A percentile compares a stretch with the other conserved stretches of the same genome.
These are phyloP conservation scores for Clinocottus analis DNA, from an alignment of 2,113 vertebrate species.

Conservation along the genomic window DNA sequence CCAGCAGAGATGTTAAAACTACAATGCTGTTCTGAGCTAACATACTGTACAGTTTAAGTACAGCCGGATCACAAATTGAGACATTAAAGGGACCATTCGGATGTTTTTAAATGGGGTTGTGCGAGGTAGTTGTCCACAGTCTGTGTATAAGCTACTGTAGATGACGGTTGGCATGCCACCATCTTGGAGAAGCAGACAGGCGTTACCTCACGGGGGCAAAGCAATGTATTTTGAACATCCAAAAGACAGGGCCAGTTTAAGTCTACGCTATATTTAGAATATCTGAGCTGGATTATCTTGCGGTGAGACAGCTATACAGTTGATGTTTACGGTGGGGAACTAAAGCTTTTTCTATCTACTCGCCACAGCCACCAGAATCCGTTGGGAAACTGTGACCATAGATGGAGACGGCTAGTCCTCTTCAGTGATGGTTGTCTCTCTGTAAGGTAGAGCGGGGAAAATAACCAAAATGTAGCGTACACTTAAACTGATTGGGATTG, in stretches of 20 bases:
- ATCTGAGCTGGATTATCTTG: neutral
- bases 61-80: neutral
- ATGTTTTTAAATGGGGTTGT: neutral
- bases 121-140: neutral
- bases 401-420: neutral
- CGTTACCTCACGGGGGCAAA: neutral
- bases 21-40: neutral
- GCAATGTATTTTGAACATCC: neutral
- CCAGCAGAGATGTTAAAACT: slow-evolving; percentile 31
- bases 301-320: neutral
- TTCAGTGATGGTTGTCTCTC: too few species aligned
- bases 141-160: neutral
- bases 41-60: slow-evolving; percentile 15
- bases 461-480: too few species aligned
- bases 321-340: neutral
- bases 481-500: too few species aligned
- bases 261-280: neutral
- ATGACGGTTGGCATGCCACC: neutral
- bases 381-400: neutral
- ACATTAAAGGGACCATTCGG: neutral
- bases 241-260: neutral
- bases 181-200: neutral
- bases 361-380: too few species aligned
- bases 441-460: neutral
- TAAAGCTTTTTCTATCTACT: neutral